phyloP scores from a whole-genome alignment of 2,888 invertebrate genomes.

The Apodemia zela region DNA sequence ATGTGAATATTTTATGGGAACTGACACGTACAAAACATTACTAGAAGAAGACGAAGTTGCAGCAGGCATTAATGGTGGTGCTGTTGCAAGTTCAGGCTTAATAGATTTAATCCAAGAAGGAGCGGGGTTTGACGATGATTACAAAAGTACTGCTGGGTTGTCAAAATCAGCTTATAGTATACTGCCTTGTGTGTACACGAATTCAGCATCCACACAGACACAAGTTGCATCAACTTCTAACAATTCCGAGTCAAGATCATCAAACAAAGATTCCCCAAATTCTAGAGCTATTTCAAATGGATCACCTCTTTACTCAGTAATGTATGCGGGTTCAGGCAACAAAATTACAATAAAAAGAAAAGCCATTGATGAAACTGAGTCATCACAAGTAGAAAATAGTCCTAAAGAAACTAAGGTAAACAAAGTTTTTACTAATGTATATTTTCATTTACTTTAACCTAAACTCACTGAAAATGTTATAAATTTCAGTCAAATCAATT shows the following conservation, averaged over 20 bases:
- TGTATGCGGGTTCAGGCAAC: conserved; percentile 89
- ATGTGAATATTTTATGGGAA: conserved; percentile 90
- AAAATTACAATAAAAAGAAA: conserved; percentile 92
- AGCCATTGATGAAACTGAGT: conserved; percentile 80
- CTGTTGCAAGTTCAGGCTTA: conserved; percentile 80
- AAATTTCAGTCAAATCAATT: conserved; percentile 59
- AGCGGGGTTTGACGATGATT: conserved; percentile 87
- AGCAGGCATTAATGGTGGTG: conserved; percentile 73
- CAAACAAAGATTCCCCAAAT: conserved; percentile 60
- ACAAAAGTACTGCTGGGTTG: conserved; percentile 85
- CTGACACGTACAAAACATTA: conserved; percentile 84
- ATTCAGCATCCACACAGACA: conserved; percentile 77
- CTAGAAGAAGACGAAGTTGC: conserved; percentile 75
- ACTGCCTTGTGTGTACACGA: conserved; percentile 86
- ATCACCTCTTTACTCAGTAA: conserved; percentile 84
- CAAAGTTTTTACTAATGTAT: neutral
- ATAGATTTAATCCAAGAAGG: conserved; percentile 90
- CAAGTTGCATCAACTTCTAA: conserved; percentile 58
- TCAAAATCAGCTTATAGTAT: conserved; percentile 88
- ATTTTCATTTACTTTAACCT: neutral
- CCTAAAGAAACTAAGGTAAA: conserved; percentile 66
- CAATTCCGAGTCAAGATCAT: conserved; percentile 50
- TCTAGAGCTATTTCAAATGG: conserved; percentile 65
- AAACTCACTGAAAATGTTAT: conserved; percentile 28
- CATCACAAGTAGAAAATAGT: conserved; percentile 55